Base-by-base conservation (phyloP, 2,797 vertebrate species). In the Allobates femoralis region DNA sequence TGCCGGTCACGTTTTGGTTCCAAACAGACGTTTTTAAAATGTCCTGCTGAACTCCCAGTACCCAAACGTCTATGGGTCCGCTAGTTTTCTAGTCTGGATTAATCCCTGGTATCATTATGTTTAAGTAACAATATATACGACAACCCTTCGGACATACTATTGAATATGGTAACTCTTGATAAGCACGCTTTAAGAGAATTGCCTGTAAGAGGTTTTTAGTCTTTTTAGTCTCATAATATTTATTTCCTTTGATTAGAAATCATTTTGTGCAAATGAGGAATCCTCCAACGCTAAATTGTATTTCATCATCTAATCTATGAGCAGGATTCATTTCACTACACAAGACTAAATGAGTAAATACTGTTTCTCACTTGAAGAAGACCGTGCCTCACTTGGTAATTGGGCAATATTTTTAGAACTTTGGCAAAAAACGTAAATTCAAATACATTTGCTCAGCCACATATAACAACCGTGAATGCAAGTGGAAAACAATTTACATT, bases 361-460 rank as follows among this genome's bases (percentile, higher is more conserved):
- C 86, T 15, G 83, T 86, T 91, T 83, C 84, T 83, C 88, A 89
- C 62, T 7, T 77, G 46, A 79, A 15, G n/a, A 60, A 67, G 64
- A 88, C 15, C 79, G 86, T 83, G 67, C 69, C 67, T 69, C 80
- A 0, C 11, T 90, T 89, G 19, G 71, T 89, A 75, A 87, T 89
- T 34, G 80, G 56, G 53, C 37, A 78, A 81, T 51, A 82, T 26
- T 85, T 89, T 86, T 74, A 30, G 51, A 64, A 88, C 66, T 79
- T 84, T 41, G n/a, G n/a, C n/a, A 80, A 28, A 81, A 88, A 87
- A 58, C 51, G 21, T 79, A 86, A 89, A 86, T 84, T 58, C 51
- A 60, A 83, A 77, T 5, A 83, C 12, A 62, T 73, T 88, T 87
- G 90, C 84, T 89, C 83, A 90, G 50, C 30, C 85, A 88, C 37